These are phyloP conservation scores for Urosaurus nigricauda DNA, from an alignment of 2,797 vertebrate species.

Conservation along the genomic window DNA sequence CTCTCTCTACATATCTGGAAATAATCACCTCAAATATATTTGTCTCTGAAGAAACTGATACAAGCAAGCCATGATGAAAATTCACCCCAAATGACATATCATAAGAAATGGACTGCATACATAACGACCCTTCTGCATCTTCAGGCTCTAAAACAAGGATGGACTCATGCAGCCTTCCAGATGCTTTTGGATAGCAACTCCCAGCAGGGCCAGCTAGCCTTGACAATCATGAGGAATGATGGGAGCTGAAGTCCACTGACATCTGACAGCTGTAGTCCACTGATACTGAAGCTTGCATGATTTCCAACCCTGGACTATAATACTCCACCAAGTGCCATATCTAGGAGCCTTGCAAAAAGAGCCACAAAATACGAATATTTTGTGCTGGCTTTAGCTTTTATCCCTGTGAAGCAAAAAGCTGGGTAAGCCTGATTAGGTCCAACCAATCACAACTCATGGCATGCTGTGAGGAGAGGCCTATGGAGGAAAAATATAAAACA, in stretches of 20 bases:
- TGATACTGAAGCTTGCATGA: no score
- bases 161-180: background rate
- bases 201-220: background rate
- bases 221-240: no score
- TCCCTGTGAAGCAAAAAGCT: no score
- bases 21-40: constrained; percentile 1
- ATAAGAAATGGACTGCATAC: constrained; percentile 7
- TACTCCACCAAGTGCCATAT: background rate
- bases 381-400: no score
- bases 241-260: no score
- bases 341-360: background rate
- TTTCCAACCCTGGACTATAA: background rate
- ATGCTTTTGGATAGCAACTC: background rate
- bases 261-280: no score
- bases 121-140: background rate
- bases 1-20: background rate
- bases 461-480: no score
- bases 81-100: background rate
- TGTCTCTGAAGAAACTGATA: background rate
- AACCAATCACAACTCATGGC: no score
- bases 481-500: no score
- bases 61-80: background rate
- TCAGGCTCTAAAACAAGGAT: background rate
- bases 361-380: background rate
- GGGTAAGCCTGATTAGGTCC: no score